Base-by-base conservation (phyloP, 1,140 invertebrate species). In the Pteromalus puparum region DNA sequence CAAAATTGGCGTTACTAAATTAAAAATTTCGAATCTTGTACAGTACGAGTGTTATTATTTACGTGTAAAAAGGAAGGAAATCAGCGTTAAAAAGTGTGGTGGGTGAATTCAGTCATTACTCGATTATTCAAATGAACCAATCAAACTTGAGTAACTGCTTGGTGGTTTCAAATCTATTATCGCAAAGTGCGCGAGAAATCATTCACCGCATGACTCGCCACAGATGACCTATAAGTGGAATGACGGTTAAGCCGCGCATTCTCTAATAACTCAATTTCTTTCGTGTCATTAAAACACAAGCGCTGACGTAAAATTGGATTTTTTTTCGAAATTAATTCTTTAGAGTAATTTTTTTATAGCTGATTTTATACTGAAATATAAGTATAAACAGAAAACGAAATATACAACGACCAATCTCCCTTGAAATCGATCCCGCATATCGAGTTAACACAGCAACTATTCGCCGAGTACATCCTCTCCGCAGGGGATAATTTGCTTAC, bases 401-500 rank as follows among this genome's bases (percentile, higher is more conserved):
- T 18, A 80, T 0, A 13, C 46, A 68, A 68, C 24, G 24, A 13
- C 28, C 83, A 81, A 84, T 80, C 75, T 81, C 18, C 48, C 72
- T 15, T 46, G 46, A 67, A 34, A 76, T 80, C 72, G 77, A 34
- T 38, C 34, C 21, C 15, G 48, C 53, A 61, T 21, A 72, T 77
- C 65, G 46, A 72, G 42, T 85, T 82, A 85, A 82, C 84, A 10
- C 38, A 42, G 67, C 80, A 79, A 85, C 81, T 79, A 83, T 78
- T 83, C 61, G 12, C 24, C 77, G 10, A 4, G 34, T 68, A 61
- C 28, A 18, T 38, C 67, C 61, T 76, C 61, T 76, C 82, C 73
- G 5, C 79, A 75, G 73, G 85, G 78, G 77, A 84, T 77, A 82
- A 77, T 85, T 85, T 81, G 73, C 79, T 68, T 75, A 65, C 72